A percentile compares a stretch with the other conserved stretches of the same genome.
Evolutionary conservation across 2,888 invertebrate species (phyloP).

Genomic region (Chymomyza procnemis): DNA sequence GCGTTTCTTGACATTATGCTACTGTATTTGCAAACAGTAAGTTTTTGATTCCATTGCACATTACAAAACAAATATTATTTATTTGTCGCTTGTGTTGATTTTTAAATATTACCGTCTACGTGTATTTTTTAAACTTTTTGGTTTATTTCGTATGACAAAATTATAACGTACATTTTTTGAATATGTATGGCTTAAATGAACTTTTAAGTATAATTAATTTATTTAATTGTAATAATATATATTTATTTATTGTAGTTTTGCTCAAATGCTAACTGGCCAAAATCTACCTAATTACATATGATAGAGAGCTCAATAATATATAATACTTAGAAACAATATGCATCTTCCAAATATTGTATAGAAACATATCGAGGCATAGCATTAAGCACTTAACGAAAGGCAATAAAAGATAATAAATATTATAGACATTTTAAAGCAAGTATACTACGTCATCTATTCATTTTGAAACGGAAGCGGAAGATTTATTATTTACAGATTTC

Average conservation of each 20-base stretch:
- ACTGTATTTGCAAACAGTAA: constrained; percentile 17
- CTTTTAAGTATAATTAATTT: constrained; percentile 10
- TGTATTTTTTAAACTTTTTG: constrained; percentile 62
- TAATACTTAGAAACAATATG: constrained; percentile 12
- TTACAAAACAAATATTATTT: constrained; percentile 38
- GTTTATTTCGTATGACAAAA: constrained; percentile 30
- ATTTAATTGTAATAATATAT: constrained; percentile 6
- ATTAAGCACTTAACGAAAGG: constrained; percentile 55
- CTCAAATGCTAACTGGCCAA: constrained; percentile 50
- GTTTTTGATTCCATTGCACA: constrained; percentile 59
- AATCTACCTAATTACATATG: constrained; percentile 41
- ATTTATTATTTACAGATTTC: not conserved
- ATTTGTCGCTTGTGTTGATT: constrained; percentile 66
- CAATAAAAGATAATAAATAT: constrained; percentile 56
- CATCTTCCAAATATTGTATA: constrained; percentile 64
- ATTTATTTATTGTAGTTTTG: constrained; percentile 53
- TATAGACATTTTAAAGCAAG: constrained; percentile 32
- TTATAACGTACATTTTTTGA: not conserved
- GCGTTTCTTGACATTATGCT: not conserved
- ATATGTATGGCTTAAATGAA: constrained; percentile 9
- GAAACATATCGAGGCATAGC: constrained; percentile 59
- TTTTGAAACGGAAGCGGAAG: not conserved
- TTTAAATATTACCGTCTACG: constrained; percentile 69
- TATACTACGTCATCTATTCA: not conserved
- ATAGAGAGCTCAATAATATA: constrained; percentile 44